Conservation (phyloP, 2,888 invertebrate species). For the Deladenus siricidicola region DNA sequence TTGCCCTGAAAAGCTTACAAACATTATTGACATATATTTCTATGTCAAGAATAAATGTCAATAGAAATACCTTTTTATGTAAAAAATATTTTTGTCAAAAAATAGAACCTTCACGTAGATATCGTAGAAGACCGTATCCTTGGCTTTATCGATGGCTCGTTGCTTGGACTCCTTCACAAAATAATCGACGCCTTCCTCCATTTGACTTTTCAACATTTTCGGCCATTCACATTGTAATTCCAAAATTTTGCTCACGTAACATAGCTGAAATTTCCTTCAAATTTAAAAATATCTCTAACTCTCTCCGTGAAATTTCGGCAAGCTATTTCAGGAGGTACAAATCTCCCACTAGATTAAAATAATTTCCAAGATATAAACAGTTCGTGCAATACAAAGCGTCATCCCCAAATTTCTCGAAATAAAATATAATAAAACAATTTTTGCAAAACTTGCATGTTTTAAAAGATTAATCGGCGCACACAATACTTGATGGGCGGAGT, state of each 20-base stretch:
- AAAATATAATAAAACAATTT: neutral
- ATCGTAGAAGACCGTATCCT: conserved; percentile 21
- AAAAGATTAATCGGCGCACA: conserved; percentile 20
- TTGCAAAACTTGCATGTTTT: conserved; percentile 3
- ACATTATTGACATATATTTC: neutral
- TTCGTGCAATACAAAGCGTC: too few relatives aligned
- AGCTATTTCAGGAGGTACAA: too few relatives aligned
- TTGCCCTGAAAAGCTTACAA: conserved; percentile 6
- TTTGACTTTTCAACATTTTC: conserved; percentile 14
- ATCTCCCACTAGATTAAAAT: too few relatives aligned
- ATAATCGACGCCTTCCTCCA: conserved; percentile 25
- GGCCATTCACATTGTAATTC: conserved; percentile 23
- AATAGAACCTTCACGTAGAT: conserved; percentile 12
- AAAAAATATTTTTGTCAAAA: too few relatives aligned
- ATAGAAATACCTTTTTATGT: too few relatives aligned
- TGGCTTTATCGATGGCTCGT: conserved; percentile 16
- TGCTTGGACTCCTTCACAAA: conserved; percentile 26
- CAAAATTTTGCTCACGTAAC: conserved; percentile 17
- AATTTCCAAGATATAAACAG: too few relatives aligned
- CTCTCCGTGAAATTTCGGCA: too few relatives aligned
- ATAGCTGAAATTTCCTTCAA: conserved; percentile 14
- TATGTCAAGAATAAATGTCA: neutral
- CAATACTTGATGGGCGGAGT: conserved; percentile 20
- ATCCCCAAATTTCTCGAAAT: neutral
- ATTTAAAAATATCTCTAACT: too few relatives aligned